phyloP scores from a whole-genome alignment of 1,140 invertebrate species.

The Caerostris darwini region DNA sequence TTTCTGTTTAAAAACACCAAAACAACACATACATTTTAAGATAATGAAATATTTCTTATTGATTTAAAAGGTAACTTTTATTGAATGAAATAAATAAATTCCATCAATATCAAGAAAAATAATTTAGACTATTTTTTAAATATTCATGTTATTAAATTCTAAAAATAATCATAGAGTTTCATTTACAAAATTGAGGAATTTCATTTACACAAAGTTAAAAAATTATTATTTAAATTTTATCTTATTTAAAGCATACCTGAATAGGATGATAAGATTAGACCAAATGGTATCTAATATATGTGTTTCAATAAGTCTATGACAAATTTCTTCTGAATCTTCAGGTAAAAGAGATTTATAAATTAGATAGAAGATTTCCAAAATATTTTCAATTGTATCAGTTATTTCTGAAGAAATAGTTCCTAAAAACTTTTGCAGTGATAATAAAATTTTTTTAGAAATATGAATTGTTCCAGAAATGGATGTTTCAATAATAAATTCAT shows the following conservation, averaged over 20 bases:
- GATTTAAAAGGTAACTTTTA: no score
- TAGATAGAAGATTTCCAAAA: conserved; percentile 67
- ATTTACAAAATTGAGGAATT: no score
- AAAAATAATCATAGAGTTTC: no score
- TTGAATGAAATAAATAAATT: no score
- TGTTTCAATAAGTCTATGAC: conserved; percentile 50
- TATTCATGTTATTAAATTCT: no score
- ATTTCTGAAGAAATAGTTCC: conserved; percentile 55
- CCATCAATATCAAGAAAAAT: no score
- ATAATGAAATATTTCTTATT: no score
- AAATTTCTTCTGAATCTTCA: conserved; percentile 61
- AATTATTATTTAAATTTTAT: no score
- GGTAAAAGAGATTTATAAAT: conserved; percentile 61
- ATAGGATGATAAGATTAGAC: conserved; percentile 49
- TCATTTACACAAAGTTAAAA: no score
- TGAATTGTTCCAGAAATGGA: not conserved
- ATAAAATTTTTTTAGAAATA: not conserved
- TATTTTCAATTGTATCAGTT: conserved; percentile 37
- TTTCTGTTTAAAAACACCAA: no score
- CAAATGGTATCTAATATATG: conserved; percentile 56
- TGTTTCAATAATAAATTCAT: conserved; percentile 37
- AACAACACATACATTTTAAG: no score
- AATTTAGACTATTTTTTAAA: no score
- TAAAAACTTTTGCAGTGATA: conserved; percentile 34
- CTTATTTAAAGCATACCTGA: conserved; percentile 47